phyloP scores from a whole-genome alignment of 1,140 invertebrate species.

The Eulimnadia texana region DNA sequence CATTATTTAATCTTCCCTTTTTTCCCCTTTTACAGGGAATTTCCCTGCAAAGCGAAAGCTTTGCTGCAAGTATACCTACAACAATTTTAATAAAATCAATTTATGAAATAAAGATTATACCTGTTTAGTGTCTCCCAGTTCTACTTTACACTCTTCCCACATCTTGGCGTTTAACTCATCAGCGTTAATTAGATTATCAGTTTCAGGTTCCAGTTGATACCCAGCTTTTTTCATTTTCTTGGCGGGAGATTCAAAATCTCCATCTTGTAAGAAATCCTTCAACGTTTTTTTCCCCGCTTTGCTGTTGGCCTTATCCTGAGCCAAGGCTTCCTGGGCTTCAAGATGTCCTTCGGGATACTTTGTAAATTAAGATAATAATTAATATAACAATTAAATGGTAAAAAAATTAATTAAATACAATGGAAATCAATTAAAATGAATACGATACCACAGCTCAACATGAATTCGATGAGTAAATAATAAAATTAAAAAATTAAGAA shows the following conservation, averaged over 20 bases:
- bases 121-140: conserved; percentile 32
- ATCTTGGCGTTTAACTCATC: conserved; percentile 48
- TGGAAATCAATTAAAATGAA: conserved; percentile 9
- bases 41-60: too few species aligned
- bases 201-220: conserved; percentile 35
- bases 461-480: too few species aligned
- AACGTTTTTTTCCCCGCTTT: conserved; percentile 24
- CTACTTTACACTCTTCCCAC: conserved; percentile 43
- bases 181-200: conserved; percentile 37
- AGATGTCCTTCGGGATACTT: conserved; percentile 63
- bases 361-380: conserved; percentile 14
- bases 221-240: conserved; percentile 33
- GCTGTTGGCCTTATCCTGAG: conserved; percentile 20
- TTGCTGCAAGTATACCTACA: too few species aligned
- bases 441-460: too few species aligned
- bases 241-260: conserved; percentile 3
- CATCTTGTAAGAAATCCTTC: not conserved
- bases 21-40: too few species aligned
- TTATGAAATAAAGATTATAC: too few species aligned
- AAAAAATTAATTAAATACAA: not conserved
- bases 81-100: conserved; percentile 15
- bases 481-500: too few species aligned
- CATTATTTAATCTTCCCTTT: conserved; percentile 1
- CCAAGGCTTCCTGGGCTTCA: conserved; percentile 39
- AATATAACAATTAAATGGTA: not conserved